These are phyloP conservation scores for Tachysurus fulvidraco DNA, from an alignment of 2,113 vertebrate genomes.

Conservation along the genomic window DNA sequence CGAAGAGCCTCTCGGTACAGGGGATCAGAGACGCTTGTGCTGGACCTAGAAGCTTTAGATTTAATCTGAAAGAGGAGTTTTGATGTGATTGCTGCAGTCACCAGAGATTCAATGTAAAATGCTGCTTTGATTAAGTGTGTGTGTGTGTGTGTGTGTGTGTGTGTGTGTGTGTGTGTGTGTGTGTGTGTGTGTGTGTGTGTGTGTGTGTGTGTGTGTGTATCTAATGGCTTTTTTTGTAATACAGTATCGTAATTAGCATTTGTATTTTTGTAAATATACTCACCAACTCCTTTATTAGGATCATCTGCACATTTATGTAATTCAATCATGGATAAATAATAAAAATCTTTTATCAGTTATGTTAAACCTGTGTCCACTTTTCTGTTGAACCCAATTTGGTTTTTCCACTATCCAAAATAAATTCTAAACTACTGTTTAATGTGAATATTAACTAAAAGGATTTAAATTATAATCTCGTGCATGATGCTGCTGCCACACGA, in stretches of 20 bases:
- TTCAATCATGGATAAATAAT: background rate
- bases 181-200: background rate
- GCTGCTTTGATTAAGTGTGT: background rate
- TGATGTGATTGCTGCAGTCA: conserved; percentile 16
- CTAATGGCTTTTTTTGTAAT: background rate
- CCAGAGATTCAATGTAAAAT: conserved; percentile 6
- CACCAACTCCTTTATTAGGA: background rate
- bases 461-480: background rate
- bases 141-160: background rate
- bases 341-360: background rate
- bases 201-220: background rate
- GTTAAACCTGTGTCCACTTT: background rate
- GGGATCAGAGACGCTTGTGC: conserved; percentile 45
- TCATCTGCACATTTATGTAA: background rate
- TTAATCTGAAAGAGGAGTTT: conserved; percentile 33
- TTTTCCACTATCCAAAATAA: too few relatives aligned
- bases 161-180: background rate
- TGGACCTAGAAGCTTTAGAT: conserved; percentile 43
- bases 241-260: background rate
- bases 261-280: background rate
- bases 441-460: background rate
- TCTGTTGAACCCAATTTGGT: background rate
- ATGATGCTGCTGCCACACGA: background rate
- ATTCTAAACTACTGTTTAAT: background rate
- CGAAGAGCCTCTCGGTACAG: background rate